Conservation (phyloP, 2,888 invertebrate genomes). For the Mechanitis messenoides region DNA sequence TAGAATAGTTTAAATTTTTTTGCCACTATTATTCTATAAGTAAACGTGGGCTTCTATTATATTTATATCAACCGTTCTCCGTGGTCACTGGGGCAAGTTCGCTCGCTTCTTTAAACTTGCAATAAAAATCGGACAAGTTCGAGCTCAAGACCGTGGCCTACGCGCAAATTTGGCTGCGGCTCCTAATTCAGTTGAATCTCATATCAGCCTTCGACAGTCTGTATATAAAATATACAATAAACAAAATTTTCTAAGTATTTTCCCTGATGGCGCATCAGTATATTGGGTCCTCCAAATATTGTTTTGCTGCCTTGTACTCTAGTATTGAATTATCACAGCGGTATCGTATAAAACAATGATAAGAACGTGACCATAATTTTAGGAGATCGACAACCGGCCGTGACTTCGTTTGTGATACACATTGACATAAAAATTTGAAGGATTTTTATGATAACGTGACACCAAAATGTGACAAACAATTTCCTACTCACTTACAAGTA, state of each 20-base stretch:
- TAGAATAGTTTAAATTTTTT: too few species aligned
- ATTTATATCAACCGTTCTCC: constrained; percentile 59
- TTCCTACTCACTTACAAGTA: constrained; percentile 27
- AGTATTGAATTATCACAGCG: constrained; percentile 49
- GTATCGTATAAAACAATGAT: constrained; percentile 50
- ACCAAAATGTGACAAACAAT: constrained; percentile 41
- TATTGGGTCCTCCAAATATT: constrained; percentile 27
- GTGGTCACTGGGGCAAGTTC: constrained; percentile 73
- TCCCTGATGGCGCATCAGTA: constrained; percentile 6
- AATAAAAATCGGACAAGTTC: constrained; percentile 71
- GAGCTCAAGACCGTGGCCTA: constrained; percentile 60
- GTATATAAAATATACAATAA: too few species aligned
- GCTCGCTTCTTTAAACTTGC: constrained; percentile 63
- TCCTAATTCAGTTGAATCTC: constrained; percentile 34
- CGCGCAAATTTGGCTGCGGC: constrained; percentile 36
- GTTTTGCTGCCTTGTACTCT: constrained; percentile 35
- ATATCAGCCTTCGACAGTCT: constrained; percentile 6
- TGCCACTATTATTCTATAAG: constrained; percentile 24
- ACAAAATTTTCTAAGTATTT: constrained; percentile 1
- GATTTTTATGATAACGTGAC: constrained; percentile 65
- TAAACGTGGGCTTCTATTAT: constrained; percentile 43
- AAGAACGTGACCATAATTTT: constrained; percentile 65
- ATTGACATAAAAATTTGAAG: constrained; percentile 54
- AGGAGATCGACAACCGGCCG: constrained; percentile 72
- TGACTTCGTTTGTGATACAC: constrained; percentile 65